Percentiles rank a stretch among this genome's conserved stretches.
Evolutionary conservation across 2,113 vertebrate genomes (phyloP).

Genomic region (Aphyosemion australe): DNA sequence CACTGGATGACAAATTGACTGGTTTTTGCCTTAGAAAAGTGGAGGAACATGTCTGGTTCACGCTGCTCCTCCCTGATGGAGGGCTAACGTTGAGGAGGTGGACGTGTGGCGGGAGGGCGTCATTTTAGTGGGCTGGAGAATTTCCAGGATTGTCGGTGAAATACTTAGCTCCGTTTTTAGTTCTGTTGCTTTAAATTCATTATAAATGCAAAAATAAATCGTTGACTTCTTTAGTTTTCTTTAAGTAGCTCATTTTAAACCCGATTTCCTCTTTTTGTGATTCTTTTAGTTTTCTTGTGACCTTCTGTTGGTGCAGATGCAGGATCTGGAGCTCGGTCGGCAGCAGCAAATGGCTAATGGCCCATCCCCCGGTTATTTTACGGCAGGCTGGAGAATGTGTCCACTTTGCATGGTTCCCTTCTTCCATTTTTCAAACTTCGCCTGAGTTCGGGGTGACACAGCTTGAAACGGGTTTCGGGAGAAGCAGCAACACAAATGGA

Average conservation of each 20-base stretch:
- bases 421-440: conserved; percentile 73
- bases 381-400: conserved; percentile 76
- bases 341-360: conserved; percentile 72
- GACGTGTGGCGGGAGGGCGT: conserved; percentile 30
- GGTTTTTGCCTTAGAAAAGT: conserved; percentile 64
- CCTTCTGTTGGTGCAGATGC: conserved; percentile 71
- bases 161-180: neutral
- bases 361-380: conserved; percentile 75
- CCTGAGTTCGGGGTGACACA: conserved; percentile 66
- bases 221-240: neutral
- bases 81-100: conserved; percentile 28
- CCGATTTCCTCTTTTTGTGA: conserved; percentile 20
- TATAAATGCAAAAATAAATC: neutral
- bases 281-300: conserved; percentile 55
- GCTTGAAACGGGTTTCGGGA: conserved; percentile 66
- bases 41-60: conserved; percentile 52
- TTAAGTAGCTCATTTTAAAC: conserved; percentile 7
- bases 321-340: conserved; percentile 57
- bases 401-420: conserved; percentile 78
- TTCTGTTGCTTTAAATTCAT: neutral
- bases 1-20: conserved; percentile 77
- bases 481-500: conserved; percentile 63
- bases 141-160: conserved; percentile 12
- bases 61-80: conserved; percentile 32
- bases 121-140: conserved; percentile 3